These are phyloP conservation scores for Disparrhopalites patrizii DNA, from an alignment of 2,888 invertebrate species.

Conservation along the genomic window DNA sequence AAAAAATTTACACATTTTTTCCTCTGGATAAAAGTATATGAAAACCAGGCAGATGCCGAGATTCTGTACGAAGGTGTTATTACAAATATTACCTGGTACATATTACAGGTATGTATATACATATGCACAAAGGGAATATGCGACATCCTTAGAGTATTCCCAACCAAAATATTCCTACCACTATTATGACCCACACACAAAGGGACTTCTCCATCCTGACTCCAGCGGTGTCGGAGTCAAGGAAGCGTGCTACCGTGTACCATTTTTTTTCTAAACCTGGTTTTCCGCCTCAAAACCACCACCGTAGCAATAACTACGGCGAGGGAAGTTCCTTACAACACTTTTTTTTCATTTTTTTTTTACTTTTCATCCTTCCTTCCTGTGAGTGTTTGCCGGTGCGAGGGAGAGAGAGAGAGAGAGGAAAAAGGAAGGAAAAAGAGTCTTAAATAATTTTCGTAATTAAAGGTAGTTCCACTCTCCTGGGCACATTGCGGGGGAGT, in stretches of 20 bases:
- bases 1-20: too few relatives aligned
- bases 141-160: too few relatives aligned
- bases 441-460: background rate
- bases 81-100: background rate
- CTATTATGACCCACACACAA: too few relatives aligned
- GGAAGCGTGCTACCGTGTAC: slow-evolving; percentile 18
- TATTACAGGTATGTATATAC: background rate
- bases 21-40: too few relatives aligned
- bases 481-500: too few relatives aligned
- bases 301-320: background rate
- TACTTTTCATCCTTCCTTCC: slow-evolving; percentile 28
- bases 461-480: background rate
- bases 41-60: too few relatives aligned
- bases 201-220: background rate
- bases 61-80: too few relatives aligned
- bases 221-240: background rate
- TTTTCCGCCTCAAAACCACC: background rate
- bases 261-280: background rate
- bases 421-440: too few relatives aligned
- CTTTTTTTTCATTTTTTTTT: too few relatives aligned
- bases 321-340: background rate
- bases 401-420: slow-evolving; percentile 3
- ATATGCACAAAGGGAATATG: too few relatives aligned
- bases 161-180: background rate
- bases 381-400: background rate